These are phyloP conservation scores for Nycteola revayana DNA, from an alignment of 2,888 invertebrate species.

Conservation along the genomic window DNA sequence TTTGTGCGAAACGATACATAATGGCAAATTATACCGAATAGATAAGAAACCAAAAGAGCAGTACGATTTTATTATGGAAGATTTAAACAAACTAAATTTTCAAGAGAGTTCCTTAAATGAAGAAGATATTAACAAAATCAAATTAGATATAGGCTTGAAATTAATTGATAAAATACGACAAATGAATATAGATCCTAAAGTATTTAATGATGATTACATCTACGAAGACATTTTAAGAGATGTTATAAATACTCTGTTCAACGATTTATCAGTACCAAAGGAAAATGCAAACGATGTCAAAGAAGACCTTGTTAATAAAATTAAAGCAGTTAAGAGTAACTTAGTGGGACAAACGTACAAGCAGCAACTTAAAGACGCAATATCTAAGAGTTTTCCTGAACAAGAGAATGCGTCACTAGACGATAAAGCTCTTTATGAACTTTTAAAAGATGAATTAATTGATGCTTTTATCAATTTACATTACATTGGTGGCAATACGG, in stretches of 20 bases:
- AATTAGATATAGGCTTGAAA: slow-evolving; percentile 38
- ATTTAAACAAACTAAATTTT: slow-evolving; percentile 41
- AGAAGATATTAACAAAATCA: slow-evolving; percentile 30
- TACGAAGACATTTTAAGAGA: slow-evolving; percentile 46
- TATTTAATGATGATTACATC: slow-evolving; percentile 44
- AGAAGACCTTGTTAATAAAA: slow-evolving; percentile 35
- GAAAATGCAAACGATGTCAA: slow-evolving; percentile 30
- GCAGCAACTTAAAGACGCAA: slow-evolving; percentile 43
- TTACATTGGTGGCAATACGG: slow-evolving; percentile 34
- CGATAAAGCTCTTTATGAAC: slow-evolving; percentile 44
- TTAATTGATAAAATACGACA: slow-evolving; percentile 44
- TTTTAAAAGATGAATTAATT: slow-evolving; percentile 51
- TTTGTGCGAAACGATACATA: too few species aligned
- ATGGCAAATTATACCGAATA: too few species aligned
- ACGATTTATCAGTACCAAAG: slow-evolving; percentile 22
- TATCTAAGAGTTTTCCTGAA: slow-evolving; percentile 44
- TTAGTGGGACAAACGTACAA: slow-evolving; percentile 44
- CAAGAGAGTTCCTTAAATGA: slow-evolving; percentile 22
- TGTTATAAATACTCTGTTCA: slow-evolving; percentile 42
- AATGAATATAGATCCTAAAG: slow-evolving; percentile 48
- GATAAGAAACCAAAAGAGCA: slow-evolving; percentile 15
- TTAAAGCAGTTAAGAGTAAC: slow-evolving; percentile 37
- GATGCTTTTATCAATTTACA: slow-evolving; percentile 57
- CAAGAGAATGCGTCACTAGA: slow-evolving; percentile 29
- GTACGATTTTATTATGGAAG: slow-evolving; percentile 35